Conservation (phyloP, 2,888 invertebrate species). For the Pristionchus fissidentatus region DNA sequence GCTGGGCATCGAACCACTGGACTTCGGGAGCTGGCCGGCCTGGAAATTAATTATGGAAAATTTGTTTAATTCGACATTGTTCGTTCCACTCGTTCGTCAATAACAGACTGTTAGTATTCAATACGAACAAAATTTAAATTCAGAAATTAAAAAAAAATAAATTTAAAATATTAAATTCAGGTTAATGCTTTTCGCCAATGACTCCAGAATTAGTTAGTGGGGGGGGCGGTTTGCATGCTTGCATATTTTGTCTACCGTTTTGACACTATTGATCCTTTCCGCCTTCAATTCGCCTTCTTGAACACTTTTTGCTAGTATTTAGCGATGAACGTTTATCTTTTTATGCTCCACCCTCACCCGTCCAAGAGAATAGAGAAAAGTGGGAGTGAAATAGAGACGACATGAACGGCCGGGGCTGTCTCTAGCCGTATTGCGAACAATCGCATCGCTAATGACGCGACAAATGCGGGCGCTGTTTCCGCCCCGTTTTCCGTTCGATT, state of each 20-base stretch:
- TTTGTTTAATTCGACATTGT: too few species aligned
- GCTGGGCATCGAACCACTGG: conserved; percentile 64
- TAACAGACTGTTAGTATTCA: too few species aligned
- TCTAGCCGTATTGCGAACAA: too few species aligned
- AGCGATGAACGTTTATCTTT: not conserved
- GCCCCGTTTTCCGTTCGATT: not conserved
- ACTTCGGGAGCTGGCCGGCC: conserved; percentile 64
- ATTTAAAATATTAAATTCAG: conserved; percentile 27
- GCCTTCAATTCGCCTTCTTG: not conserved
- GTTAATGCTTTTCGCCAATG: not conserved
- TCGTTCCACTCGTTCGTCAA: too few species aligned
- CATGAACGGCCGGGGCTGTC: too few species aligned
- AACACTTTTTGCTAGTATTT: not conserved
- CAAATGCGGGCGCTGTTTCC: not conserved
- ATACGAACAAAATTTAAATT: too few species aligned
- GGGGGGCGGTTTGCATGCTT: not conserved
- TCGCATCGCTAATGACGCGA: conserved; percentile 41
- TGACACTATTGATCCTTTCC: conserved; percentile 1
- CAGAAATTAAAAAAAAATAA: not conserved
- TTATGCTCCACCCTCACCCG: too few species aligned
- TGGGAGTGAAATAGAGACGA: too few species aligned
- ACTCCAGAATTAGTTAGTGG: not conserved
- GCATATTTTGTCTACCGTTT: not conserved
- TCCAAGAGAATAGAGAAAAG: too few species aligned
- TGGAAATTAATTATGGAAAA: too few species aligned